Evolutionary conservation across 2,113 vertebrate genomes (phyloP).

Genomic region (Halichoerus grypus): DNA sequence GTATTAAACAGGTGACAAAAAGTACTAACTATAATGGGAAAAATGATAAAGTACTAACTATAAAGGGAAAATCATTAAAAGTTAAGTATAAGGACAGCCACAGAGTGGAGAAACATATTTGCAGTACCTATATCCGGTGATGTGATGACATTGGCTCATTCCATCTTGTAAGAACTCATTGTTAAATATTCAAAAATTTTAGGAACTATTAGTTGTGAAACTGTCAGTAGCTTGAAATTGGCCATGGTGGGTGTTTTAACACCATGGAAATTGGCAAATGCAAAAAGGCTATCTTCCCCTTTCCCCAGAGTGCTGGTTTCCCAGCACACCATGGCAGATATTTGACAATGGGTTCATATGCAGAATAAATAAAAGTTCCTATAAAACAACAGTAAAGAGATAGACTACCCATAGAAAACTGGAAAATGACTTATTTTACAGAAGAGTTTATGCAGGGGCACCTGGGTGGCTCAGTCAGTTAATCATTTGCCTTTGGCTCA

Average conservation of each 20-base stretch:
- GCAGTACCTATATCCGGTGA: background rate
- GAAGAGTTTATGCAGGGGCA: background rate
- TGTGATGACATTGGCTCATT: background rate
- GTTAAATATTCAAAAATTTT: background rate
- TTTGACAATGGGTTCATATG: background rate
- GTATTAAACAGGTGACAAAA: background rate
- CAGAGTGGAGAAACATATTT: background rate
- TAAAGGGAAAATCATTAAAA: background rate
- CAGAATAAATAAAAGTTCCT: background rate
- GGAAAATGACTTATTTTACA: background rate
- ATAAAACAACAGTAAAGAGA: background rate
- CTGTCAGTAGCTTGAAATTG: background rate
- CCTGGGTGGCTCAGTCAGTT: too few species aligned
- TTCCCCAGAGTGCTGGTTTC: background rate
- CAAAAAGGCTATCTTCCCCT: background rate
- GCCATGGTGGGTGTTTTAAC: background rate
- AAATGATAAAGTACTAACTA: background rate
- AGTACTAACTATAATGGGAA: background rate
- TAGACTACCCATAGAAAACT: background rate
- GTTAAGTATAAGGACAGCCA: background rate
- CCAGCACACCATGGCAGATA: background rate
- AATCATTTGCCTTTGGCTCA: too few species aligned
- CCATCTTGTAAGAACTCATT: background rate
- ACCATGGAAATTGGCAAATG: background rate
- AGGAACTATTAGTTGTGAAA: background rate